phyloP scores from a whole-genome alignment of 1,140 invertebrate species.

The Bombus ignitus region DNA sequence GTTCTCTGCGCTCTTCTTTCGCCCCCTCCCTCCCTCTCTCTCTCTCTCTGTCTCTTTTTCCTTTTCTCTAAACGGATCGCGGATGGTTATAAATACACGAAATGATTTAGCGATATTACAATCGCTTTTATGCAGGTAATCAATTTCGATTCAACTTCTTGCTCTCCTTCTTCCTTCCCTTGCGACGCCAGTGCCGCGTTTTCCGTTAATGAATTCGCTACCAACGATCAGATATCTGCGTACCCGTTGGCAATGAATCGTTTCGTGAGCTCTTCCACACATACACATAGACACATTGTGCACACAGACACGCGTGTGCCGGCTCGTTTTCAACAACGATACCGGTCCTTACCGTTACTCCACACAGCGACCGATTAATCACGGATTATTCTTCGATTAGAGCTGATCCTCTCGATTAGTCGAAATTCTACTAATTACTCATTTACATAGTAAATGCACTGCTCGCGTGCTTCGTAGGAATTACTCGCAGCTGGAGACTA shows the following conservation, averaged over 20 bases:
- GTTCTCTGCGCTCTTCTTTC: neutral
- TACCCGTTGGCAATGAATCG: slow-evolving; percentile 21
- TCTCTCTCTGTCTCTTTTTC: neutral
- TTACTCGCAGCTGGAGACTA: neutral
- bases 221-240: slow-evolving; percentile 42
- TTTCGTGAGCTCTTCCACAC: neutral
- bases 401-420: slow-evolving; percentile 31
- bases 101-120: slow-evolving; percentile 40
- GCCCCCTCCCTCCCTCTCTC: neutral
- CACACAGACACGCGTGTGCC: neutral
- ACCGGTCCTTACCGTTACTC: neutral
- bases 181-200: neutral
- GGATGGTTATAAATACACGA: slow-evolving; percentile 22
- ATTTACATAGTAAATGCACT: slow-evolving; percentile 44
- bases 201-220: slow-evolving; percentile 48
- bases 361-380: slow-evolving; percentile 23
- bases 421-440: slow-evolving; percentile 41
- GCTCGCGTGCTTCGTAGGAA: slow-evolving; percentile 20
- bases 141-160: slow-evolving; percentile 37
- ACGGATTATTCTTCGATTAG: slow-evolving; percentile 48
- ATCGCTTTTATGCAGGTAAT: slow-evolving; percentile 33
- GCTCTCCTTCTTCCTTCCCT: neutral
- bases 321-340: neutral
- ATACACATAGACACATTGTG: neutral
- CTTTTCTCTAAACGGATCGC: slow-evolving; percentile 11